Percentiles rank a stretch among this genome's conserved stretches.
phyloP scores from a whole-genome alignment of 2,888 invertebrate genomes.

The Cantharis nigra region DNA sequence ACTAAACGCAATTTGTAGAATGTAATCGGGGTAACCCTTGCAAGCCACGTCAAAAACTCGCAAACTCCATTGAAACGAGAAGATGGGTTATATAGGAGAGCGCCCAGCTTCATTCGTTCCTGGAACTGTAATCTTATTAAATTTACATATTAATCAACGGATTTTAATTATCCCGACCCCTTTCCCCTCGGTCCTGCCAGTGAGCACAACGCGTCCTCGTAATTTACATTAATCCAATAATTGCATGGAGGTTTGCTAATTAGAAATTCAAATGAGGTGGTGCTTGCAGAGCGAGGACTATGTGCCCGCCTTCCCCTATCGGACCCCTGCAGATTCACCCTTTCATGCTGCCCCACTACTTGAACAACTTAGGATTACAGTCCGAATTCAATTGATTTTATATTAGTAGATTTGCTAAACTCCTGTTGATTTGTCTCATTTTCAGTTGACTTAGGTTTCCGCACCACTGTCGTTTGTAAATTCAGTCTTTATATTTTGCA shows the following conservation, averaged over 20 bases:
- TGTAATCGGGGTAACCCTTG: conserved; percentile 28
- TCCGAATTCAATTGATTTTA: conserved; percentile 57
- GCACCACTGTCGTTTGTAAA: background rate
- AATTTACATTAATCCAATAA: conserved; percentile 93
- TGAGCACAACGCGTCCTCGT: conserved; percentile 72
- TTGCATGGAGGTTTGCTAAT: conserved; percentile 91
- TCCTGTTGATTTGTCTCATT: conserved; percentile 32
- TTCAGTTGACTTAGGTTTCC: conserved; percentile 24
- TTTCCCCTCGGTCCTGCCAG: conserved; percentile 52
- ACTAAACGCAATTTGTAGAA: conserved; percentile 25
- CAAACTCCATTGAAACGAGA: conserved; percentile 42
- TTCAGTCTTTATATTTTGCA: background rate
- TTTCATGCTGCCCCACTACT: conserved; percentile 37
- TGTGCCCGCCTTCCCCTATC: conserved; percentile 46
- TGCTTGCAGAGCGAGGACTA: conserved; percentile 64
- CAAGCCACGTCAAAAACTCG: conserved; percentile 30
- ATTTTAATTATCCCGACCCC: conserved; percentile 91
- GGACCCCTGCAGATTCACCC: conserved; percentile 43
- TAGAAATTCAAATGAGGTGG: conserved; percentile 90
- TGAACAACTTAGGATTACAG: conserved; percentile 48
- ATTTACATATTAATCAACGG: conserved; percentile 98
- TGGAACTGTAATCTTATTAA: conserved; percentile 96
- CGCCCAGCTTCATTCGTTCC: conserved; percentile 69
- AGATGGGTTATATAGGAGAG: conserved; percentile 40
- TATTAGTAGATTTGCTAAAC: conserved; percentile 40